Base-by-base conservation (phyloP, 2,113 vertebrate species). In the Mugil cephalus region DNA sequence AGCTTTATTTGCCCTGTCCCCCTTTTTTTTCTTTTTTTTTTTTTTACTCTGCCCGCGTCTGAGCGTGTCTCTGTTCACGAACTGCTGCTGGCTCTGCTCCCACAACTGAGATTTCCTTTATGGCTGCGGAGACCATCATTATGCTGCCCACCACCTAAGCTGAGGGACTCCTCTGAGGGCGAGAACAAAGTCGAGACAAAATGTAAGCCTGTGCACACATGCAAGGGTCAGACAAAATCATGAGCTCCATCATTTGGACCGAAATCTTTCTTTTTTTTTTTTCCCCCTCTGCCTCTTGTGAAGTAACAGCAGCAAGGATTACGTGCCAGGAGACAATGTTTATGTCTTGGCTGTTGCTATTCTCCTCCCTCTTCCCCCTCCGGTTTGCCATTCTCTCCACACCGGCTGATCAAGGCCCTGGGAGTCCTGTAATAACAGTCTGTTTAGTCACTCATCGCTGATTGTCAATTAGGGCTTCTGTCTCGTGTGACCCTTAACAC, bases 381-480 rank as follows among this genome's bases (percentile, higher is more conserved):
- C 12, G n/a, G 43, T 51, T 17, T 34, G 36, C 46, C 66, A 11
- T 12, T 86, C 78, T 87, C 79, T 78, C 71, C 80, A 85, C 81
- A 79, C 72, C 21, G 60, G 45, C 70, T 83, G 88, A 89, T 85
- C 82, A 82, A 77, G 79, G 71, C 30, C 48, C 46, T 61, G 46
- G 46, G n/a, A 72, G 56, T 53, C 61, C 72, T 21, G 82, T 79
- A 83, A 82, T 77, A 83, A 79, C 55, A 61, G 38, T 74, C 74
- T 74, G 72, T 84, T 89, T 76, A 72, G 82, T 87, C 80, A 87
- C 80, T 84, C 72, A 74, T 89, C 73, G 51, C 74, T 79, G 87
- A 88, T 87, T 88, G 80, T 83, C 85, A 91, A 85, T 89, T 88
- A 87, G 51, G 79, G 71, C 54, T 40, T 75, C 43, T 68, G 80